These are phyloP conservation scores for Folsomia manolachei DNA, from an alignment of 2,888 invertebrate genomes.

Conservation along the genomic window DNA sequence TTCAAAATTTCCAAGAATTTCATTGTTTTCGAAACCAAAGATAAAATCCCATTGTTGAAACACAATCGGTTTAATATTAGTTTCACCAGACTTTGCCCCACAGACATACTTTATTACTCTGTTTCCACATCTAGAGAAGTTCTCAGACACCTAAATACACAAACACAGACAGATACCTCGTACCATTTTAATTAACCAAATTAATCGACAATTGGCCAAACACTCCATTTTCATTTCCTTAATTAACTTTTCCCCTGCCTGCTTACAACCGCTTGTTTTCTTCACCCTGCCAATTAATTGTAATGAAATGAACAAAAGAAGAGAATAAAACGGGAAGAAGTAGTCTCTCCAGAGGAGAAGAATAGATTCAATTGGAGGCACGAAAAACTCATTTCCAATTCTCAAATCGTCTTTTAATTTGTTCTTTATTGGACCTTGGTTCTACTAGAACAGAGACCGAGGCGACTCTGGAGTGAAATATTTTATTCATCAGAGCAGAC, in stretches of 20 bases:
- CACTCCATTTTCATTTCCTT: constrained; percentile 24
- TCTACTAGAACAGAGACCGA: too few relatives aligned
- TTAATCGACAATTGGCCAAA: constrained; percentile 6
- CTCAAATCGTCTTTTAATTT: constrained; percentile 32
- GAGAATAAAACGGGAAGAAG: background rate
- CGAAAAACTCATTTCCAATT: constrained; percentile 21
- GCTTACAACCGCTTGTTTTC: constrained; percentile 11
- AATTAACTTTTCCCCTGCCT: constrained; percentile 16
- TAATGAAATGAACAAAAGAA: background rate
- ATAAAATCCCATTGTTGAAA: too few relatives aligned
- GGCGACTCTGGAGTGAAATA: too few relatives aligned
- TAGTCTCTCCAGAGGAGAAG: background rate
- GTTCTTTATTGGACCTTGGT: constrained; percentile 26
- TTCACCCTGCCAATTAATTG: background rate
- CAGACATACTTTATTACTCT: background rate
- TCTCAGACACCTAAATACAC: too few relatives aligned
- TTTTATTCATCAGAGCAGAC: too few relatives aligned
- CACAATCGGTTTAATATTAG: too few relatives aligned
- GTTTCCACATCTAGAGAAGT: background rate
- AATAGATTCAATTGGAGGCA: background rate
- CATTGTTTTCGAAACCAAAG: too few relatives aligned
- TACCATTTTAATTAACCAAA: constrained; percentile 15
- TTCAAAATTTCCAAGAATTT: too few relatives aligned
- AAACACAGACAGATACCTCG: too few relatives aligned
- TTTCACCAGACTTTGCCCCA: background rate